phyloP scores from a whole-genome alignment of 2,113 vertebrate genomes.

The Nothoprocta perdicaria region DNA sequence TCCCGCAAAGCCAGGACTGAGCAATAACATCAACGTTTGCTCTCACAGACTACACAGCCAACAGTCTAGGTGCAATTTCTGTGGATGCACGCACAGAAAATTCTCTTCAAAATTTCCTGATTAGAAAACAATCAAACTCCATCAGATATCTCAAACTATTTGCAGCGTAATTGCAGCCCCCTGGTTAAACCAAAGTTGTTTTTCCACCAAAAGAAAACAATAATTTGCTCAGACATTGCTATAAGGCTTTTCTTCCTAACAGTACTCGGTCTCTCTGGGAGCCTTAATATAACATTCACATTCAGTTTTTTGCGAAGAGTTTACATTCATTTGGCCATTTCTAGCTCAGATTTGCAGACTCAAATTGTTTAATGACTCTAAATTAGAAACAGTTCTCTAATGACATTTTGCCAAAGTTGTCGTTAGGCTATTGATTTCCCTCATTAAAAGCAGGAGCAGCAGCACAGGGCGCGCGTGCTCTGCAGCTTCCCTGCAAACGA shows the following conservation, averaged over 20 bases:
- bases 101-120: not conserved
- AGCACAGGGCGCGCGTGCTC: not conserved
- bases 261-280: constrained; percentile 37
- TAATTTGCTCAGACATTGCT: constrained; percentile 49
- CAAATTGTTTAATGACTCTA: constrained; percentile 8
- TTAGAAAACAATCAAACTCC: not conserved
- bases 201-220: constrained; percentile 57
- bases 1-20: not conserved
- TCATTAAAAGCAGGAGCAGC: not conserved
- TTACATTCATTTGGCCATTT: constrained; percentile 30
- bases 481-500: not conserved
- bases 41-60: not conserved
- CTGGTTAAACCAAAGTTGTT: constrained; percentile 61
- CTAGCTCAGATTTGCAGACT: constrained; percentile 24
- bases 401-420: constrained; percentile 16
- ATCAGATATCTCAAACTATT: constrained; percentile 44
- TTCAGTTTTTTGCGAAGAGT: constrained; percentile 48
- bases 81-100: not conserved
- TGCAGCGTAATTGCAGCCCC: constrained; percentile 50
- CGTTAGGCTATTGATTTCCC: not conserved
- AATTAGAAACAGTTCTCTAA: constrained; percentile 28
- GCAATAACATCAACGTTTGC: not conserved
- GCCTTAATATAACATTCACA: constrained; percentile 37
- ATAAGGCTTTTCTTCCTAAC: constrained; percentile 53
- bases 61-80: accelerated